These are phyloP conservation scores for Caradrina clavipalpis DNA, from an alignment of 2,888 invertebrate genomes.

Conservation along the genomic window DNA sequence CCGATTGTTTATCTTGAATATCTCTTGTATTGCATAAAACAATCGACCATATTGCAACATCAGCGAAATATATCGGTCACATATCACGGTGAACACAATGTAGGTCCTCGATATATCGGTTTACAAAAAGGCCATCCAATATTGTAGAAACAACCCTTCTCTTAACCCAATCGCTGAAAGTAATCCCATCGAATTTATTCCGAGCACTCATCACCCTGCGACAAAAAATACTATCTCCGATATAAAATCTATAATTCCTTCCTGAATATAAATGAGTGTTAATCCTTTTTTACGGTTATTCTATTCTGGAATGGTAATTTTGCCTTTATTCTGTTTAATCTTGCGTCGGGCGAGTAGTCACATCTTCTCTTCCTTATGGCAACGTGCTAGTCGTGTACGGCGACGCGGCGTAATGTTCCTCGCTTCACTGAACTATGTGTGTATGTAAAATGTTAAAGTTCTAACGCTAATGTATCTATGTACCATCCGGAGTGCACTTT, in stretches of 20 bases:
- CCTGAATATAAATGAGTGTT: conserved; percentile 42
- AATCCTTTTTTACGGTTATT: conserved; percentile 43
- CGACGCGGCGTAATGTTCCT: conserved; percentile 1
- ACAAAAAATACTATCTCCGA: conserved; percentile 40
- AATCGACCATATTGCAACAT: neutral
- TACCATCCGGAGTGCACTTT: conserved; percentile 39
- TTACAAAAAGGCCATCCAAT: conserved; percentile 15
- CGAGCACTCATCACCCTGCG: conserved; percentile 15
- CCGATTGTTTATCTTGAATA: neutral
- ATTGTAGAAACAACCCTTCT: conserved; percentile 26
- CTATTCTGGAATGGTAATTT: conserved; percentile 43
- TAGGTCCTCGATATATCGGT: conserved; percentile 15
- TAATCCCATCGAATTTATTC: conserved; percentile 49
- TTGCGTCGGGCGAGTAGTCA: conserved; percentile 20
- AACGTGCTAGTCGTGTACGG: conserved; percentile 3
- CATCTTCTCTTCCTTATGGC: conserved; percentile 24
- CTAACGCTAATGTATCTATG: conserved; percentile 38
- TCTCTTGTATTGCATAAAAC: neutral
- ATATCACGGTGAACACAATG: neutral
- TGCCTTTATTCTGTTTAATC: conserved; percentile 39
- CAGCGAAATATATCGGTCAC: neutral
- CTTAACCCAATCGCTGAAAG: conserved; percentile 36
- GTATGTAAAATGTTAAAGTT: conserved; percentile 51
- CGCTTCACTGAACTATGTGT: conserved; percentile 35
- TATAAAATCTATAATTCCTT: conserved; percentile 41